Evolutionary conservation across 2,797 vertebrate species (phyloP).

Genomic region (Poeciliopsis presidionis): DNA sequence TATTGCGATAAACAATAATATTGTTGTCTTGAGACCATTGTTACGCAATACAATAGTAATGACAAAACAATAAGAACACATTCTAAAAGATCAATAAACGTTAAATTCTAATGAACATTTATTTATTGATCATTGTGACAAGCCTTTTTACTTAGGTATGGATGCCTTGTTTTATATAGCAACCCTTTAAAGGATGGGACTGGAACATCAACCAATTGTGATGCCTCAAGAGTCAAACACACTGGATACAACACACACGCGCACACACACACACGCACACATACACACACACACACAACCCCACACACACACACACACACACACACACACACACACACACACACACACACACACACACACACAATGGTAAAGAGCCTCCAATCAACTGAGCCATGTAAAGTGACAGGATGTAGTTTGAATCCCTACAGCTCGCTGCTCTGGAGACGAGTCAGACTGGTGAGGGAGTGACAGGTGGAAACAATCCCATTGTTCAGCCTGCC

Average conservation of each 20-base stretch:
- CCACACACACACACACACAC: neutral
- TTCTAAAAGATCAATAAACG: no score
- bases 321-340: neutral
- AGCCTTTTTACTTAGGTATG: no score
- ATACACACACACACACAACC: neutral
- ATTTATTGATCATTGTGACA: no score
- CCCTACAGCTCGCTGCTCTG: conserved; percentile 57
- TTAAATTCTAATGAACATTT: no score
- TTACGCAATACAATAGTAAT: no score
- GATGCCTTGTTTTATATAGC: neutral
- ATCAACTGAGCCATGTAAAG: conserved; percentile 28
- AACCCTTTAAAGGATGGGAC: neutral
- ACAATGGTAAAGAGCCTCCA: conserved; percentile 9
- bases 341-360: neutral
- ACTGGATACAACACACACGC: neutral
- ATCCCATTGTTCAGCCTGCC: conserved; percentile 49
- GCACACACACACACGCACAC: neutral
- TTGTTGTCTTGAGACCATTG: no score
- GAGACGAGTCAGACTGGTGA: conserved; percentile 49
- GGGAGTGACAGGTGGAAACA: conserved; percentile 42
- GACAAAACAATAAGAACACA: no score
- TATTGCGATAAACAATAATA: no score
- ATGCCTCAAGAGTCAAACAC: conserved; percentile 13
- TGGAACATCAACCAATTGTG: neutral
- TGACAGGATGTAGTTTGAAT: conserved; percentile 26